Evolutionary conservation across 92 coral and sea anemone species (phyloP), one percentile per base, ranked within the genome.

Genomic region (Bergia puertoricense): DNA sequence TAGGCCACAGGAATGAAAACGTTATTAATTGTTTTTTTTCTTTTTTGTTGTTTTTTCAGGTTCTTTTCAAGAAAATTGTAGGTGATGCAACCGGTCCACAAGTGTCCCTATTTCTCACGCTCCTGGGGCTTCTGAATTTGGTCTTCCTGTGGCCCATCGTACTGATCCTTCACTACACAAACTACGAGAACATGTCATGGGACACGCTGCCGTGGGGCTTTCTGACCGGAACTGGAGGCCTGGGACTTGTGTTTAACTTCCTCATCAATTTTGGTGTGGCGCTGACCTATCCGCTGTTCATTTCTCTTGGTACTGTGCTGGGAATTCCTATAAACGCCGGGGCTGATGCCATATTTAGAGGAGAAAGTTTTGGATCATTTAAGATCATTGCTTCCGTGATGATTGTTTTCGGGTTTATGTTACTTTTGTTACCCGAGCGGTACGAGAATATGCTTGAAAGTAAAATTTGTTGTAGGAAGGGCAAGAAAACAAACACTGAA

Each of bases 191-290:
- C 14, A 91, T 95, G 73, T 30, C 87, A 40, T 95, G 98, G 98
- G 18, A 69, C 22, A 46, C 85, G 38, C 89, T 94, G 45, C 98
- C 98, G 14, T 94, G 98, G 97, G 80, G 76, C 45, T 93, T 74
- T 88, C 96, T 96, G 20, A 92, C 95, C 86, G 98, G 97, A 42
- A 84, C 92, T 40, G 97, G 92, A 6, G 56, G 79, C 37, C 88
- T 94, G 76, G 92, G 80, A 23, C 77, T 96, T 66, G 39, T 90
- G 8, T 94, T 96, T 82, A 96, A 94, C 83, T 96, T 91, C 79
- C 87, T 93, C 23, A 91, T 96, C 85, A 96, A 93, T 86, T 94
- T 94, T 85, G 98, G 98, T n/a, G 95, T 94, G 30, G 98, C 98
- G 8, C 87, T 96, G 18, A 94, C 98, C 6, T 94, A 94, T 65